Conservation (phyloP, 2,797 vertebrate genomes). For the Urocyon cinereoargenteus region DNA sequence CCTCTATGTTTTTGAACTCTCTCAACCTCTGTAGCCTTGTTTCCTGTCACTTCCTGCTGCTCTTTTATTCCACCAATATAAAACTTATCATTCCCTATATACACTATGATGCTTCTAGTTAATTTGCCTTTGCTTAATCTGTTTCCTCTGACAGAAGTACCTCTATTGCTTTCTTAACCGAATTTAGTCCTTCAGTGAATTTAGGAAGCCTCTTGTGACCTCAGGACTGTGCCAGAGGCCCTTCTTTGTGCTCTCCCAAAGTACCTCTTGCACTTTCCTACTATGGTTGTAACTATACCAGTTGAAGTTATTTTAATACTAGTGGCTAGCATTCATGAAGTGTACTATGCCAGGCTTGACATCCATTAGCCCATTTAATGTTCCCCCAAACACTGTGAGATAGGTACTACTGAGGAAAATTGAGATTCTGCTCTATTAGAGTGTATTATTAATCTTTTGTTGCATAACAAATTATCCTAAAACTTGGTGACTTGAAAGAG, state of each 20-base stretch:
- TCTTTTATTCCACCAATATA: not conserved
- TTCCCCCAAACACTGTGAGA: not conserved
- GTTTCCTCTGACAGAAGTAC: not conserved
- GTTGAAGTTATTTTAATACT: not conserved
- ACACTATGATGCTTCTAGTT: not conserved
- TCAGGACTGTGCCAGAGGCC: not conserved
- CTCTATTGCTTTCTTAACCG: conserved; percentile 1
- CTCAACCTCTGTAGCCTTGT: not conserved
- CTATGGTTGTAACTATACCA: not conserved
- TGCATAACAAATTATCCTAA: not conserved
- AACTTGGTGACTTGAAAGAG: not conserved
- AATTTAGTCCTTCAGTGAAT: not conserved
- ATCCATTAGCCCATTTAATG: not conserved
- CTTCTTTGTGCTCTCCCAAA: not conserved
- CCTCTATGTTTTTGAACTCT: not conserved
- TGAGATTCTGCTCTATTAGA: not conserved
- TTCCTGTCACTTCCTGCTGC: not conserved
- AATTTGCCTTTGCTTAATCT: not conserved
- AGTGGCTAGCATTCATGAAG: not conserved
- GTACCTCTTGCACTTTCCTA: not conserved
- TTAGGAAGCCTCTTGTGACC: not conserved
- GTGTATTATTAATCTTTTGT: not conserved
- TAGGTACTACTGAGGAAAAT: not conserved
- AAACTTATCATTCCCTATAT: not conserved
- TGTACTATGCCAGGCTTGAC: not conserved